These are phyloP conservation scores for Lepas anatifera DNA, from an alignment of 2,888 invertebrate genomes.

Conservation along the genomic window DNA sequence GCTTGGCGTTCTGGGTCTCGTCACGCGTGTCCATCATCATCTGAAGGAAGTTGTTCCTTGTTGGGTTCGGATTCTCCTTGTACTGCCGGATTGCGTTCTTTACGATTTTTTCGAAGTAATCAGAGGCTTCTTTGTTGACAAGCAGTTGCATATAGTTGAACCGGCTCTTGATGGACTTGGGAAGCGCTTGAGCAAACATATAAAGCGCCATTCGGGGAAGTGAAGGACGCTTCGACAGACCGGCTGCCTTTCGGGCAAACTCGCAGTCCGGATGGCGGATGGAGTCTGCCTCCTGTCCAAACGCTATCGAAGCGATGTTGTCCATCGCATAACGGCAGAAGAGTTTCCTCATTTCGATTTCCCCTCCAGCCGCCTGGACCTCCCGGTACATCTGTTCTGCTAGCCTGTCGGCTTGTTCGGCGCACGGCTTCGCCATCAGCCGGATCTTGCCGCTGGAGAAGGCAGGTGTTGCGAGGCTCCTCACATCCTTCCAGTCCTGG, in stretches of 20 bases:
- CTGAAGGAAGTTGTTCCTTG: not conserved
- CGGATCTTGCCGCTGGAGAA: not conserved
- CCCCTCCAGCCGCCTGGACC: not conserved
- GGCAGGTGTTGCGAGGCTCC: not conserved
- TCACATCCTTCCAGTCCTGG: not conserved
- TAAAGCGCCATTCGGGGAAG: too few species aligned
- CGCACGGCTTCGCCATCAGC: not conserved
- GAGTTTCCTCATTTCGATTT: not conserved
- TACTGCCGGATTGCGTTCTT: too few species aligned
- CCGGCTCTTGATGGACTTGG: not conserved
- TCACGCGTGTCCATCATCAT: not conserved
- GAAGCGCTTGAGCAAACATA: too few species aligned
- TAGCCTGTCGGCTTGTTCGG: not conserved
- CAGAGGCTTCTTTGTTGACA: too few species aligned
- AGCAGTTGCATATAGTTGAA: too few species aligned
- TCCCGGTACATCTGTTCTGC: not conserved
- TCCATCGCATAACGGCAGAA: not conserved
- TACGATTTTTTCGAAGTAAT: too few species aligned
- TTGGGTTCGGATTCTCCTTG: not conserved
- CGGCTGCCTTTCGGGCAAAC: too few species aligned
- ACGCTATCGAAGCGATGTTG: slow-evolving; percentile 9
- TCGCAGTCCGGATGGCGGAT: not conserved
- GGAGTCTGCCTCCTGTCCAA: not conserved
- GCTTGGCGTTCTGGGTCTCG: slow-evolving; percentile 33
- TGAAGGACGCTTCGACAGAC: not conserved